Evolutionary conservation across 1,140 invertebrate genomes (phyloP).

Genomic region (Platorchestia sp.): DNA sequence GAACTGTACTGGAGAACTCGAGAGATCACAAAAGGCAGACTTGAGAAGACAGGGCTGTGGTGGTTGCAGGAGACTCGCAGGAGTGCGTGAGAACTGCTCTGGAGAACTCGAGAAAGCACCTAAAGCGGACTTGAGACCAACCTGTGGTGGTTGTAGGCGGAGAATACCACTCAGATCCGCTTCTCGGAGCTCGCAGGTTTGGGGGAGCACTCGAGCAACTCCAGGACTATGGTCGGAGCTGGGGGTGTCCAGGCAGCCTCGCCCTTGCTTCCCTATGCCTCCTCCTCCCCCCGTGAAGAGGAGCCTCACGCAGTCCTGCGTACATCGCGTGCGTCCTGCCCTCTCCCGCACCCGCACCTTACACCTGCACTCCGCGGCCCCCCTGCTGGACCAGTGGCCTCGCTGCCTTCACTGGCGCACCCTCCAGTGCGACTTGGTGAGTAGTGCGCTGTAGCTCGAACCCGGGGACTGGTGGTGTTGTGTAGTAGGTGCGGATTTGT

Average conservation of each 20-base stretch:
- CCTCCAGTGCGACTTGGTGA: conserved; percentile 14
- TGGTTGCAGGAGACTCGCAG: neutral
- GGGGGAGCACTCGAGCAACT: neutral
- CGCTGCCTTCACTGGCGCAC: neutral
- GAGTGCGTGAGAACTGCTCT: neutral
- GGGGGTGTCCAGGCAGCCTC: neutral
- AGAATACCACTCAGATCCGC: too few relatives aligned
- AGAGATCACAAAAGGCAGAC: neutral
- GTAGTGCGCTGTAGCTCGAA: neutral
- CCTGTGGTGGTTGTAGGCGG: neutral
- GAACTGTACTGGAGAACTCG: neutral
- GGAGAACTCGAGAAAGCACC: neutral
- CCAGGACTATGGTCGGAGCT: neutral
- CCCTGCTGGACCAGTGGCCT: neutral
- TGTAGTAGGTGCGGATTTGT: too few relatives aligned
- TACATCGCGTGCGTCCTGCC: conserved; percentile 12
- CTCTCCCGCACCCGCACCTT: neutral
- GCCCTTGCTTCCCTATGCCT: neutral
- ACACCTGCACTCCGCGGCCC: neutral
- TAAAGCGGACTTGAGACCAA: neutral
- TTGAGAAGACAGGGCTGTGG: neutral
- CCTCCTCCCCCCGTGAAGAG: neutral
- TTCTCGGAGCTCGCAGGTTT: too few relatives aligned
- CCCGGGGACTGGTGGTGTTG: too few relatives aligned
- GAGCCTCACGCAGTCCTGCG: conserved; percentile 45